Evolutionary conservation across 2,113 vertebrate species (phyloP).

Genomic region (Sciurus niger): DNA sequence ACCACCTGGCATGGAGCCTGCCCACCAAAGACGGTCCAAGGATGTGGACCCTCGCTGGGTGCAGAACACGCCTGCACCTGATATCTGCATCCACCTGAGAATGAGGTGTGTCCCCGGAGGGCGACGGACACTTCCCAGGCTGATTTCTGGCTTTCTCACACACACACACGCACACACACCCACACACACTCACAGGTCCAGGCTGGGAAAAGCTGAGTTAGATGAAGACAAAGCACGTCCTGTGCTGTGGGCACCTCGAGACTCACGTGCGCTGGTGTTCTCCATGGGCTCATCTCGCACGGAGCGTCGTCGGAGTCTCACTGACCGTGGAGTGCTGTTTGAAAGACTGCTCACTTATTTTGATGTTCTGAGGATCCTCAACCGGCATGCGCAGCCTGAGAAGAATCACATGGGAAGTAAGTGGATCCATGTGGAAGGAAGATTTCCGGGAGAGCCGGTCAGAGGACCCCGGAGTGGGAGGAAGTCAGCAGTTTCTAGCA

Average conservation of each 20-base stretch:
- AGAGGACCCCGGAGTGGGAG: neutral
- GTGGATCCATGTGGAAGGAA: neutral
- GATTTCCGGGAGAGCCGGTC: neutral
- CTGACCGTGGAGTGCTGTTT: neutral
- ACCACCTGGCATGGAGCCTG: neutral
- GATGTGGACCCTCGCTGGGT: neutral
- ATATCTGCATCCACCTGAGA: neutral
- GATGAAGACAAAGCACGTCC: neutral
- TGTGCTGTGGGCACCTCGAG: neutral
- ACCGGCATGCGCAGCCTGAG: neutral
- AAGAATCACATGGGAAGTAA: neutral
- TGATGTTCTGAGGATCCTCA: neutral
- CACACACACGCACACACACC: neutral
- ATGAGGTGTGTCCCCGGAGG: neutral
- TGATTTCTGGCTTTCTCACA: neutral
- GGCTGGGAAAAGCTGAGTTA: neutral
- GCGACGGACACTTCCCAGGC: neutral
- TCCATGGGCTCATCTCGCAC: neutral
- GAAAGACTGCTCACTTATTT: neutral
- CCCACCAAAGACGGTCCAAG: neutral
- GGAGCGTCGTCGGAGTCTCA: neutral
- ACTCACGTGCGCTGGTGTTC: neutral
- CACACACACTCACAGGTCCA: neutral
- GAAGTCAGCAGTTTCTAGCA: neutral
- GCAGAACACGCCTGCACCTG: neutral